Conservation (phyloP, 2,797 vertebrate species). For the Threskiornis aethiopicus region DNA sequence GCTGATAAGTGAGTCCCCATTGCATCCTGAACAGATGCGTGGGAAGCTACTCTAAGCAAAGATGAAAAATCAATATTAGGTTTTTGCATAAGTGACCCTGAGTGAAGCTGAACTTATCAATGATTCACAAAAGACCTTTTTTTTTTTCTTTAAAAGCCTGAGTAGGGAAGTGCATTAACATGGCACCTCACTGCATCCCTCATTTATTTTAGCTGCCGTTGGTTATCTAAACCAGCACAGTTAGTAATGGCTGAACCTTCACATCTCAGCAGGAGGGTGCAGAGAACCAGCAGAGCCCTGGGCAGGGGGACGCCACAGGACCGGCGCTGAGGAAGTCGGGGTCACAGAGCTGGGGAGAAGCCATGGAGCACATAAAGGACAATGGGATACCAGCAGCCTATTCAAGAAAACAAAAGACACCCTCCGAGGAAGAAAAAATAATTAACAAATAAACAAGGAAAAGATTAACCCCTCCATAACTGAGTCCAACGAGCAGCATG, state of each 20-base stretch:
- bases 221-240: not conserved
- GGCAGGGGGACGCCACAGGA: accelerated
- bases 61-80: constrained; percentile 54
- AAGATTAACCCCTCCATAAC: not conserved
- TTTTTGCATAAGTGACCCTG: constrained; percentile 62
- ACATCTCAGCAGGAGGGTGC: not conserved
- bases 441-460: not conserved
- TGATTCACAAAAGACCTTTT: constrained; percentile 69
- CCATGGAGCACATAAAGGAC: not conserved
- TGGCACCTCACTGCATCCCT: not conserved
- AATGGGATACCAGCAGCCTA: not conserved
- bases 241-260: not conserved
- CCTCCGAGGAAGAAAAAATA: not conserved
- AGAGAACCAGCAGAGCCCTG: not conserved
- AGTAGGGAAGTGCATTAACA: constrained; percentile 51
- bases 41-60: constrained; percentile 62
- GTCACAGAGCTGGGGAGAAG: not conserved
- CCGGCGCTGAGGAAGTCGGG: not conserved
- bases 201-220: not conserved
- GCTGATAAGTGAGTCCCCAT: constrained; percentile 73
- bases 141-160: constrained; percentile 26
- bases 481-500: not conserved
- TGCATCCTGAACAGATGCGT: constrained; percentile 67
- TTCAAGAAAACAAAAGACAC: not conserved
- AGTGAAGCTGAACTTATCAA: constrained; percentile 78